Conservation (phyloP, 1,140 invertebrate genomes). For the Dufourea novaeangliae region DNA sequence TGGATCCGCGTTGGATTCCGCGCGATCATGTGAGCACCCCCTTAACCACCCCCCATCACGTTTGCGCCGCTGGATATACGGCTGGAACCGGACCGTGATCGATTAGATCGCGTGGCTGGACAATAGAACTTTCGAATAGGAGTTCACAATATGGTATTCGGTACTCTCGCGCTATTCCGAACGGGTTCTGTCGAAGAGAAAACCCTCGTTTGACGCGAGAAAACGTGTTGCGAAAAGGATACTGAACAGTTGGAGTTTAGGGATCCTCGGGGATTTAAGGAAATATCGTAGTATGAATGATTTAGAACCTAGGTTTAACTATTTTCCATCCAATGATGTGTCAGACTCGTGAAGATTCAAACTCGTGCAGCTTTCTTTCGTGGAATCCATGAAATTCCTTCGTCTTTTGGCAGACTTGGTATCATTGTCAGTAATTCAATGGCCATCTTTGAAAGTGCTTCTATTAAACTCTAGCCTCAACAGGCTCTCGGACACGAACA, state of each 20-base stretch:
- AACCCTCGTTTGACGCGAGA: not conserved
- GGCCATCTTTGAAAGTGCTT: too few relatives aligned
- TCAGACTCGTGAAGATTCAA: too few relatives aligned
- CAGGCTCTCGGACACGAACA: too few relatives aligned
- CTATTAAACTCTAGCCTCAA: too few relatives aligned
- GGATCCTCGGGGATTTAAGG: not conserved
- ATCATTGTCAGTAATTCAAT: too few relatives aligned
- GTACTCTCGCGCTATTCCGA: not conserved
- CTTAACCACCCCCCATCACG: not conserved
- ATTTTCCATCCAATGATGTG: too few relatives aligned
- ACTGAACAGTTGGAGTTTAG: too few relatives aligned
- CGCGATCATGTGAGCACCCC: conserved; percentile 23
- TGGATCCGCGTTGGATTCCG: conserved; percentile 52
- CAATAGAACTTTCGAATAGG: not conserved
- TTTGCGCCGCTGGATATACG: not conserved
- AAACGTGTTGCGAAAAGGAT: not conserved
- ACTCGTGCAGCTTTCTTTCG: too few relatives aligned
- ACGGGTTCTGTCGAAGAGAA: not conserved
- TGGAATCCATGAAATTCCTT: too few relatives aligned
- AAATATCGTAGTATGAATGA: too few relatives aligned
- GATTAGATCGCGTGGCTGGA: not conserved
- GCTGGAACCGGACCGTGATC: not conserved
- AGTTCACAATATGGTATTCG: too few relatives aligned
- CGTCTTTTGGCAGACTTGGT: not conserved
- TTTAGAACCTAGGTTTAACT: too few relatives aligned